Evolutionary conservation across 64 coral and sea anemone species (phyloP).

Genomic region (Pocillopora verrucosa): DNA sequence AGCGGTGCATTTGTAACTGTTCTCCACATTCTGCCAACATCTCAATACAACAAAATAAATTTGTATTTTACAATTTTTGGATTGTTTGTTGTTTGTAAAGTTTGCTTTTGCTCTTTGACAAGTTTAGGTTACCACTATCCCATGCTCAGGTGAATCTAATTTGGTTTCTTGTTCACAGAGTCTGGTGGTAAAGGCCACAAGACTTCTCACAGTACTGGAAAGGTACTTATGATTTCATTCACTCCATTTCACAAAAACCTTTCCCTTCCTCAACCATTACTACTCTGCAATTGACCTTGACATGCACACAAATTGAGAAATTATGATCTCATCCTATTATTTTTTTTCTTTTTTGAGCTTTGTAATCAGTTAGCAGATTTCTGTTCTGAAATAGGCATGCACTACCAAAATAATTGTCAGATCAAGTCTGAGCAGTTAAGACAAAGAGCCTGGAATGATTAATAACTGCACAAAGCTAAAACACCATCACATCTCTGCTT

Average conservation of each 20-base stretch:
- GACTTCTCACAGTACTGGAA: conserved; percentile 65
- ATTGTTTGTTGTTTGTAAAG: conserved; percentile 38
- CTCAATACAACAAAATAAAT: conserved; percentile 39
- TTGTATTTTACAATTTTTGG: conserved; percentile 43
- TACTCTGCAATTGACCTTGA: background rate
- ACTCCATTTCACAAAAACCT: conserved; percentile 4
- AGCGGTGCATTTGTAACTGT: conserved; percentile 23
- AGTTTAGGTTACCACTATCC: conserved; percentile 29
- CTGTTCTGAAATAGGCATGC: no score
- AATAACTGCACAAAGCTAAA: background rate
- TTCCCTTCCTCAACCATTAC: background rate
- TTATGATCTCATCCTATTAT: no score
- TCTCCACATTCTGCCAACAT: background rate
- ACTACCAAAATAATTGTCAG: no score
- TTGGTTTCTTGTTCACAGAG: conserved; percentile 85
- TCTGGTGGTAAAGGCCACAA: conserved; percentile 72
- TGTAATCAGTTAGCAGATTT: no score
- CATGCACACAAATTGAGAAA: background rate
- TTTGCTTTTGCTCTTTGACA: background rate
- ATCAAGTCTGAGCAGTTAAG: no score
- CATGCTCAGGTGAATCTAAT: conserved; percentile 44
- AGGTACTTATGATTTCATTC: conserved; percentile 66
- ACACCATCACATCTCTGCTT: background rate
- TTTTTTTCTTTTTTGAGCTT: no score
- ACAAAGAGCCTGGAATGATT: no score